phyloP scores from a whole-genome alignment of 2,888 invertebrate genomes.

The Tachina grossa region DNA sequence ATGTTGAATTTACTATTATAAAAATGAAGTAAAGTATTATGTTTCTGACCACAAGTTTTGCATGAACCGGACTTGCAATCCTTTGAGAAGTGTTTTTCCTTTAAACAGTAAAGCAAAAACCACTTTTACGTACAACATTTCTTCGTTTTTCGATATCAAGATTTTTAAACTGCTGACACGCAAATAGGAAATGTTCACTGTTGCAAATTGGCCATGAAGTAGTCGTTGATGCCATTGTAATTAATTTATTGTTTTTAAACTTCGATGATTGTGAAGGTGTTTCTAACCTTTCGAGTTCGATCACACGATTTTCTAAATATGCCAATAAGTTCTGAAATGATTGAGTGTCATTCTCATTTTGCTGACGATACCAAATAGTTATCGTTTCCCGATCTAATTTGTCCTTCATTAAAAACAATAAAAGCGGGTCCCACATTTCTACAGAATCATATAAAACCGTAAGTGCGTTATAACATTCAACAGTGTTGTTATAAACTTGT shows the following conservation, averaged over 20 bases:
- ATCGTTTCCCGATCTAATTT: too few species aligned
- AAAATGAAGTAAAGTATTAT: constrained; percentile 54
- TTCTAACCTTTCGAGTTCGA: constrained; percentile 44
- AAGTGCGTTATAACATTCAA: too few species aligned
- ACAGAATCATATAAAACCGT: too few species aligned
- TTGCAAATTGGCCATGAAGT: too few species aligned
- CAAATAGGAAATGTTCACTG: constrained; percentile 39
- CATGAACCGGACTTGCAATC: constrained; percentile 41
- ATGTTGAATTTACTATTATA: background rate
- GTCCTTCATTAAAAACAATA: too few species aligned
- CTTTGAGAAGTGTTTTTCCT: constrained; percentile 49
- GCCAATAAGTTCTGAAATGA: too few species aligned
- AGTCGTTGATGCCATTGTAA: constrained; percentile 27
- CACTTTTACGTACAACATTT: constrained; percentile 23
- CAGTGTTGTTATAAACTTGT: too few species aligned
- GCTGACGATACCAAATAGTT: too few species aligned
- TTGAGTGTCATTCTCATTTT: too few species aligned
- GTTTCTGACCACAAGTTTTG: constrained; percentile 42
- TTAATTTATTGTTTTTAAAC: constrained; percentile 9
- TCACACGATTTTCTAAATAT: constrained; percentile 44
- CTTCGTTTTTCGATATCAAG: constrained; percentile 16
- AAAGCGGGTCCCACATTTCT: too few species aligned
- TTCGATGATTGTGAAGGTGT: constrained; percentile 1
- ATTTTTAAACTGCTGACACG: constrained; percentile 50
- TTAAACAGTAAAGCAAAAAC: constrained; percentile 58